phyloP scores from a whole-genome alignment of 2,113 vertebrate species.

The Pluvianellus socialis region DNA sequence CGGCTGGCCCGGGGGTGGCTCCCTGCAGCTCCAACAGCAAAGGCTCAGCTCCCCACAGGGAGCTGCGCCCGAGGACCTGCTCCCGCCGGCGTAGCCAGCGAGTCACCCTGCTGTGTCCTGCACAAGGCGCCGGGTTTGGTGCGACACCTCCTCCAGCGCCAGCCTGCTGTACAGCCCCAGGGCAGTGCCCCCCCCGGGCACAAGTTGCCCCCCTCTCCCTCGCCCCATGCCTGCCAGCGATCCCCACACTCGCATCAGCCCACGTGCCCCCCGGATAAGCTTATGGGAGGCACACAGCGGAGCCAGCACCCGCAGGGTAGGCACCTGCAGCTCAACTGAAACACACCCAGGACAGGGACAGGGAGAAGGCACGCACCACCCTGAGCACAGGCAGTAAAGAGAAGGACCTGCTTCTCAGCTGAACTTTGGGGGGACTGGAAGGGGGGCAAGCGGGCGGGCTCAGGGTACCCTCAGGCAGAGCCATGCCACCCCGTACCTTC shows the following conservation, averaged over 20 bases:
- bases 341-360: background rate
- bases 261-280: background rate
- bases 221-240: accelerated
- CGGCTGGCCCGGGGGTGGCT: background rate
- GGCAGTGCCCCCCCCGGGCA: accelerated
- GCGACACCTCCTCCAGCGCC: background rate
- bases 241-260: accelerated
- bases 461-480: background rate
- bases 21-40: background rate
- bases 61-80: accelerated
- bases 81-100: too few species aligned
- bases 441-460: background rate
- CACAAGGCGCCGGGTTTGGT: accelerated
- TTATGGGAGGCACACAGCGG: accelerated
- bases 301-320: accelerated
- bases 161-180: background rate
- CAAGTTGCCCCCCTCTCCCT: accelerated
- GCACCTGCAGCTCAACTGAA: accelerated
- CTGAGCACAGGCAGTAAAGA: background rate
- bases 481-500: background rate
- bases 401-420: background rate
- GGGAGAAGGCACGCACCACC: background rate
- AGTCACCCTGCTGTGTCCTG: background rate
- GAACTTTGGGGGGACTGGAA: background rate
- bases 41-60: background rate